Percentiles rank a stretch among this genome's conserved stretches.
Conservation (phyloP, 2,888 invertebrate genomes). For the Machimus atricapillus region DNA sequence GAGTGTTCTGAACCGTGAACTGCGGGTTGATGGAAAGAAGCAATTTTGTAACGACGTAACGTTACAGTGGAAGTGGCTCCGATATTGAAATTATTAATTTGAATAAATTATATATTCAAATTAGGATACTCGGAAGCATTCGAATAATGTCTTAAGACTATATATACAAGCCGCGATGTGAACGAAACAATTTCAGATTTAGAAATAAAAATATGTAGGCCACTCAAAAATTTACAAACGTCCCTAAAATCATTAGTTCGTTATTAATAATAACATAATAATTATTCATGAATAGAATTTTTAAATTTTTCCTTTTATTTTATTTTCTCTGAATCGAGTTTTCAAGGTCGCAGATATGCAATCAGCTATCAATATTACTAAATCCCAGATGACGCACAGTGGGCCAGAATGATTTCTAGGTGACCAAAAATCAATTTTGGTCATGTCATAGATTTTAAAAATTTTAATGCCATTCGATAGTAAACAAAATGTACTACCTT, state of each 20-base stretch:
- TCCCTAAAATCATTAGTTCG: not conserved
- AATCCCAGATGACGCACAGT: too few relatives aligned
- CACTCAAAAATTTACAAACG: not conserved
- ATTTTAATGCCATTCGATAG: too few relatives aligned
- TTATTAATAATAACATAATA: not conserved
- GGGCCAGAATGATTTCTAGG: too few relatives aligned
- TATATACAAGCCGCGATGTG: not conserved
- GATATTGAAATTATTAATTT: not conserved
- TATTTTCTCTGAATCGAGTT: too few relatives aligned
- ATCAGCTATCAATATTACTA: too few relatives aligned
- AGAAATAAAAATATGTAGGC: not conserved
- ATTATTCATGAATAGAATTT: not conserved
- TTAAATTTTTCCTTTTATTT: too few relatives aligned
- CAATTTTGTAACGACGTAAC: not conserved
- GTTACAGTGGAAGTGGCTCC: not conserved
- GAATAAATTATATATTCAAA: not conserved
- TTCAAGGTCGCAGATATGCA: too few relatives aligned
- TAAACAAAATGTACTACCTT: too few relatives aligned
- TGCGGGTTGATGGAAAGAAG: not conserved
- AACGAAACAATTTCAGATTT: not conserved
- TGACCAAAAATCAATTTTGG: too few relatives aligned
- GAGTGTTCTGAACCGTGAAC: conserved; percentile 1
- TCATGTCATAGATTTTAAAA: too few relatives aligned
- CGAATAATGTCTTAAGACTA: not conserved
- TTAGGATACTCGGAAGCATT: not conserved